These are phyloP conservation scores for Columba guinea DNA, from an alignment of 2,797 vertebrate genomes.

Conservation along the genomic window DNA sequence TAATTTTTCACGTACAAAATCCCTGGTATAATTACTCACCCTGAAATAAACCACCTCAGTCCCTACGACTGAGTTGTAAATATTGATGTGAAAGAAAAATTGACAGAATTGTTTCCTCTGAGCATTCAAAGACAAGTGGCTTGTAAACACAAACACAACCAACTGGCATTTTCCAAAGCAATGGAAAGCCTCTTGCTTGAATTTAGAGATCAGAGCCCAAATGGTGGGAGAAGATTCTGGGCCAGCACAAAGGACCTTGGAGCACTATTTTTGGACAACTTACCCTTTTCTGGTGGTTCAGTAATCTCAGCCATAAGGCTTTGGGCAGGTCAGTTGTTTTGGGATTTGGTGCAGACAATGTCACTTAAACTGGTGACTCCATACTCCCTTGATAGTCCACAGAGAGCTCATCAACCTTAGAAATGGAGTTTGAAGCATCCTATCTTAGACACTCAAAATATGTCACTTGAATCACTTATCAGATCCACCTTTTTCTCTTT, in stretches of 20 bases:
- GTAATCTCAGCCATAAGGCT: neutral
- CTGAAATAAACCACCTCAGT: neutral
- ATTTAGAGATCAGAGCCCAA: neutral
- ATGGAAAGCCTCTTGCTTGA: neutral
- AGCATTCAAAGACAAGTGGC: neutral
- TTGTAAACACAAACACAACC: neutral
- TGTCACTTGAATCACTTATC: neutral
- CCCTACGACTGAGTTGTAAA: neutral
- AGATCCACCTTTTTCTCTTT: neutral
- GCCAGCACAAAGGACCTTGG: neutral
- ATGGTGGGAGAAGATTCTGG: neutral
- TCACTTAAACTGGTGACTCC: neutral
- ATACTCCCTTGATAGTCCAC: neutral
- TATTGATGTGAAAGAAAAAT: neutral
- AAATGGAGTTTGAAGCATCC: neutral
- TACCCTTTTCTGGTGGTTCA: neutral
- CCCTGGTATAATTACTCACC: neutral
- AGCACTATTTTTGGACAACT: neutral
- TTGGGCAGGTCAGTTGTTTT: neutral
- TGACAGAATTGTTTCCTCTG: neutral
- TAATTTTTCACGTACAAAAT: neutral
- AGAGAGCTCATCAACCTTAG: neutral
- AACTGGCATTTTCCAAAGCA: neutral
- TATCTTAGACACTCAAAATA: neutral
- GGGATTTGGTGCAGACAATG: neutral